phyloP scores from a whole-genome alignment of 2,888 invertebrate species.

The Fabriciana adippe region DNA sequence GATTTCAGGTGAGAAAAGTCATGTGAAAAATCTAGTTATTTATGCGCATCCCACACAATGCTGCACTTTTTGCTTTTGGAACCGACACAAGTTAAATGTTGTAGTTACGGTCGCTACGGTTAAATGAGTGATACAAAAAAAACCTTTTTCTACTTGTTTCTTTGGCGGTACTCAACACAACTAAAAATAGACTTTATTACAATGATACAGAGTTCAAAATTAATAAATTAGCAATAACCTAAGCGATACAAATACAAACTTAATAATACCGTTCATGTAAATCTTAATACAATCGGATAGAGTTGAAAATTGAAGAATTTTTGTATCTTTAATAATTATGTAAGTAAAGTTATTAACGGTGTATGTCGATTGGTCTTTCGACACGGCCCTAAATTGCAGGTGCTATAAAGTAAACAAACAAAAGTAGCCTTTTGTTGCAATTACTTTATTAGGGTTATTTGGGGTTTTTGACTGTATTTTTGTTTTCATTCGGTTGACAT shows the following conservation, averaged over 20 bases:
- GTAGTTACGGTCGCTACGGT: slow-evolving; percentile 18
- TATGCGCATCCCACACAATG: not conserved
- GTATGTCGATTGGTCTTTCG: slow-evolving; percentile 29
- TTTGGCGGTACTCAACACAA: not conserved
- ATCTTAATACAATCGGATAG: not conserved
- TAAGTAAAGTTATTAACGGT: slow-evolving; percentile 27
- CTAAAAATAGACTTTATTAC: not conserved
- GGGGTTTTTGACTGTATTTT: slow-evolving; percentile 5
- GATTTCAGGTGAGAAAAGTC: too few relatives aligned
- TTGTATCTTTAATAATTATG: not conserved
- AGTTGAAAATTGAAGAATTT: not conserved
- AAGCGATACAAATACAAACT: not conserved
- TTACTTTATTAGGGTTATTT: slow-evolving; percentile 14
- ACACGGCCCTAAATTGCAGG: slow-evolving; percentile 33
- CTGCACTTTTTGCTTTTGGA: slow-evolving; percentile 3
- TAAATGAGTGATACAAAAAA: slow-evolving; percentile 17
- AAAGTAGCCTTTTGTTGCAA: slow-evolving; percentile 21
- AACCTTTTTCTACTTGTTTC: slow-evolving; percentile 10
- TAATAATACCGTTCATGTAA: not conserved
- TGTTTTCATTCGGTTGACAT: not conserved
- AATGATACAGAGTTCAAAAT: not conserved
- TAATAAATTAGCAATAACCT: not conserved
- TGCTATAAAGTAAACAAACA: slow-evolving; percentile 31
- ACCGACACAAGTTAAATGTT: slow-evolving; percentile 13
- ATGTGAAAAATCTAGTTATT: too few relatives aligned